Evolutionary conservation across 2,888 invertebrate genomes (phyloP).

Genomic region (Leptarthrus brevirostris): DNA sequence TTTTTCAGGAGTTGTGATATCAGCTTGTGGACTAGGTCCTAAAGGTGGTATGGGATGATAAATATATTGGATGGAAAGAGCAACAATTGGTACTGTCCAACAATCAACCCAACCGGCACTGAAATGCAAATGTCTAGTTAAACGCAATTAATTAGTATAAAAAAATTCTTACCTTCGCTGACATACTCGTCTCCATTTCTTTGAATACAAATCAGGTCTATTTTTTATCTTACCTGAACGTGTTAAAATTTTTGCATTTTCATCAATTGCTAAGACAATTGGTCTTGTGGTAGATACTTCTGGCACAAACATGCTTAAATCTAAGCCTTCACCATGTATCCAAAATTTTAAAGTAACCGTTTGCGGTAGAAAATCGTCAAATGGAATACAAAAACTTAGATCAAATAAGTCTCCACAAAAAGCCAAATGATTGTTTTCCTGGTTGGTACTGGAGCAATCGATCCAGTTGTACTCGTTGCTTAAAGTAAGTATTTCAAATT

Average conservation of each 20-base stretch:
- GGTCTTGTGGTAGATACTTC: slow-evolving; percentile 90
- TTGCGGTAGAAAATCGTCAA: slow-evolving; percentile 91
- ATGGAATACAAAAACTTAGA: slow-evolving; percentile 92
- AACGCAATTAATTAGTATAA: too few relatives aligned
- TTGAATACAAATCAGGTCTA: slow-evolving; percentile 68
- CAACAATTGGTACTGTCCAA: slow-evolving; percentile 95
- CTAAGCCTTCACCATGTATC: slow-evolving; percentile 95
- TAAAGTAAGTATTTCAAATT: slow-evolving; percentile 92
- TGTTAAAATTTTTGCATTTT: slow-evolving; percentile 87
- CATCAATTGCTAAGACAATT: slow-evolving; percentile 84
- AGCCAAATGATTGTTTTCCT: slow-evolving; percentile 94
- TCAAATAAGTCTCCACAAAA: slow-evolving; percentile 95
- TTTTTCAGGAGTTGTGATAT: slow-evolving; percentile 93
- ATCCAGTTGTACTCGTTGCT: slow-evolving; percentile 99
- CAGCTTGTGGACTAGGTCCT: slow-evolving; percentile 89
- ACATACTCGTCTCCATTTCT: slow-evolving; percentile 88
- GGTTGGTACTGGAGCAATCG: slow-evolving; percentile 95
- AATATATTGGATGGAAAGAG: slow-evolving; percentile 88
- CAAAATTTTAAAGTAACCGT: slow-evolving; percentile 90
- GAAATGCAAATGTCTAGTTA: too few relatives aligned
- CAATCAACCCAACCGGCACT: slow-evolving; percentile 92
- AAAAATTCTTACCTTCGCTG: slow-evolving; percentile 68
- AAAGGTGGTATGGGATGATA: slow-evolving; percentile 93
- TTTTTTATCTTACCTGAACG: slow-evolving; percentile 75
- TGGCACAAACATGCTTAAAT: slow-evolving; percentile 89